Evolutionary conservation across 30 jellyfish, hydroid and myxozoan species (phyloP), one percentile per base, ranked within the genome.

Genomic region (Aurelia coerulea): DNA sequence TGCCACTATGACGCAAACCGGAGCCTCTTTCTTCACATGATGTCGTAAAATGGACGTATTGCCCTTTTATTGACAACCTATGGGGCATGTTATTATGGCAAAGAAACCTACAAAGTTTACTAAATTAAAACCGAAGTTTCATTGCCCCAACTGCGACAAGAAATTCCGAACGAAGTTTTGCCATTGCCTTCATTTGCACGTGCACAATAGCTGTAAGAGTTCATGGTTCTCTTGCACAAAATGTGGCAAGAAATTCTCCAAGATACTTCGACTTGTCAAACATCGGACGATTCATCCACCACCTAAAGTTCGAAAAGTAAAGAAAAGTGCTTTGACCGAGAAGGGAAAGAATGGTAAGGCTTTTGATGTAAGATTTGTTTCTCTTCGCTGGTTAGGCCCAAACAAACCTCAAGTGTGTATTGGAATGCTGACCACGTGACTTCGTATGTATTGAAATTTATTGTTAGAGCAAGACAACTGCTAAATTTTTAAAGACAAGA

Each of bases 151-250:
- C 52, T 83, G 92, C 42, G 62, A 69, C 10, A 83, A 42, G 41
- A 83, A 59, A 65, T 83, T 23, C 54, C 62, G 65, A 15, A 52
- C 86, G 59, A 65, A 33, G 11, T 83, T 83, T 51, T 74, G 76
- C 10, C 23, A 34, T 46, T 42, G 67, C 56, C 80, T 83, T 14
- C 92, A 83, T 42, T n/a, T 64, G 60, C 76, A 72, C 56, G 78
- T 73, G 46, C 92, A 83, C 86, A 65, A 70, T 68, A 83, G 86
- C 75, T 68, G 73, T 64, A 83, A 83, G 58, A 83, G 63, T 51
- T 76, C 92, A 17, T 83, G 92, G 92, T 83, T 83, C 39, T 67
- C 78, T 5, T 83, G 92, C 79, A 85, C 54, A 42, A n/a, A 63
- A 60, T 83, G 92, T 71, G 85, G 73, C 37, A 70, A 74, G 49